Conservation (phyloP, 2,888 invertebrate species). For the Plutella xylostella region DNA sequence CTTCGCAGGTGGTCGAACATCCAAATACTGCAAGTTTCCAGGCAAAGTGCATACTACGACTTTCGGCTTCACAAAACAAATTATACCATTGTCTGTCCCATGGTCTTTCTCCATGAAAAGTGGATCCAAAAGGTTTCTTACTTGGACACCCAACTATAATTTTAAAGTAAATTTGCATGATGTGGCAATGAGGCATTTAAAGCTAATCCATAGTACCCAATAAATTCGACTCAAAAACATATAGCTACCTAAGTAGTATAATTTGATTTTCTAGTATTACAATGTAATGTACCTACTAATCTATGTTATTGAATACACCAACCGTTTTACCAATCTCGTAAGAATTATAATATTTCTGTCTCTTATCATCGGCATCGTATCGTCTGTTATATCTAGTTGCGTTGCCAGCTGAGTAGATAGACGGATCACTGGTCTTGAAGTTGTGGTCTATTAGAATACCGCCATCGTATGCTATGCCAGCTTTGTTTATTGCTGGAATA, state of each 20-base stretch:
- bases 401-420: conserved; percentile 76
- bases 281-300: too few species aligned
- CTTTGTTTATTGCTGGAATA: conserved; percentile 59
- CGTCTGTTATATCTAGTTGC: conserved; percentile 72
- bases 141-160: conserved; percentile 41
- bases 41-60: conserved; percentile 68
- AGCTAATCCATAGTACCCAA: too few species aligned
- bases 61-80: too few species aligned
- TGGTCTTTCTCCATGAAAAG: conserved; percentile 25
- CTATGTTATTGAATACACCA: conserved; percentile 2
- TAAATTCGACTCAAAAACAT: too few species aligned
- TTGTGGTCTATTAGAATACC: conserved; percentile 72
- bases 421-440: conserved; percentile 72
- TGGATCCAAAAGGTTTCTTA: conserved; percentile 44
- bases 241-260: too few species aligned
- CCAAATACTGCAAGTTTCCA: conserved; percentile 71
- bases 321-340: conserved; percentile 74
- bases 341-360: conserved; percentile 71
- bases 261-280: too few species aligned
- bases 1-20: conserved; percentile 70
- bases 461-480: conserved; percentile 70
- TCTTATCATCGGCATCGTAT: conserved; percentile 60
- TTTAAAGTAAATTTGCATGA: neutral
- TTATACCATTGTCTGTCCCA: too few species aligned
- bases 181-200: too few species aligned